Percentiles rank a stretch among this genome's conserved stretches.
These are phyloP conservation scores for Zeuzera pyrina DNA, from an alignment of 2,888 invertebrate species.

Conservation along the genomic window DNA sequence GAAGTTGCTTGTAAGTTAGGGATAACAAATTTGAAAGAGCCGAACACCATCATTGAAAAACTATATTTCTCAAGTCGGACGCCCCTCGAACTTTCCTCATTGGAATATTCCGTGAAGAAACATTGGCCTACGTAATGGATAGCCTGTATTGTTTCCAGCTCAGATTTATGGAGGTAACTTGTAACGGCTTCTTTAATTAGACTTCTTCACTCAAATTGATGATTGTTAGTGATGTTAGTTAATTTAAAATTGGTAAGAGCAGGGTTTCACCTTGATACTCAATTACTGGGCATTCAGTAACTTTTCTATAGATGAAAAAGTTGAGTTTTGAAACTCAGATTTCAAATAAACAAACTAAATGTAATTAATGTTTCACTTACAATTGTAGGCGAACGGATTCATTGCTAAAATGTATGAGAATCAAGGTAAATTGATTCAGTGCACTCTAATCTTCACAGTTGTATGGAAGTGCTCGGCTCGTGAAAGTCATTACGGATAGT, in stretches of 20 bases:
- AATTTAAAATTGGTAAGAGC: slow-evolving; percentile 44
- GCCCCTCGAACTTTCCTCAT: slow-evolving; percentile 54
- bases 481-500: slow-evolving; percentile 65
- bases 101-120: slow-evolving; percentile 60
- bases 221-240: slow-evolving; percentile 64
- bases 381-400: too few relatives aligned
- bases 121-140: slow-evolving; percentile 60
- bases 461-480: slow-evolving; percentile 44
- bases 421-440: slow-evolving; percentile 15
- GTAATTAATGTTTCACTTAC: not conserved
- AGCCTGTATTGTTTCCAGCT: slow-evolving; percentile 63
- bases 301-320: slow-evolving; percentile 19
- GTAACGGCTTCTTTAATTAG: slow-evolving; percentile 72
- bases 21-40: slow-evolving; percentile 49
- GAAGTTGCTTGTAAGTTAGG: slow-evolving; percentile 28
- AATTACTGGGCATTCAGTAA: slow-evolving; percentile 34
- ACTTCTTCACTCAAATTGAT: slow-evolving; percentile 68
- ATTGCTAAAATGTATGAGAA: too few relatives aligned
- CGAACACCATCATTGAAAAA: slow-evolving; percentile 53
- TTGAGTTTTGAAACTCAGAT: slow-evolving; percentile 11
- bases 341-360: not conserved
- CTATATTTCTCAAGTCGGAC: slow-evolving; percentile 54
- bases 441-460: slow-evolving; percentile 31
- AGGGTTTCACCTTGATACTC: slow-evolving; percentile 33
- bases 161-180: slow-evolving; percentile 72